Percentiles rank a stretch among this genome's conserved stretches.
Conservation (phyloP, 2,797 vertebrate species). For the Phataginus tricuspis region DNA sequence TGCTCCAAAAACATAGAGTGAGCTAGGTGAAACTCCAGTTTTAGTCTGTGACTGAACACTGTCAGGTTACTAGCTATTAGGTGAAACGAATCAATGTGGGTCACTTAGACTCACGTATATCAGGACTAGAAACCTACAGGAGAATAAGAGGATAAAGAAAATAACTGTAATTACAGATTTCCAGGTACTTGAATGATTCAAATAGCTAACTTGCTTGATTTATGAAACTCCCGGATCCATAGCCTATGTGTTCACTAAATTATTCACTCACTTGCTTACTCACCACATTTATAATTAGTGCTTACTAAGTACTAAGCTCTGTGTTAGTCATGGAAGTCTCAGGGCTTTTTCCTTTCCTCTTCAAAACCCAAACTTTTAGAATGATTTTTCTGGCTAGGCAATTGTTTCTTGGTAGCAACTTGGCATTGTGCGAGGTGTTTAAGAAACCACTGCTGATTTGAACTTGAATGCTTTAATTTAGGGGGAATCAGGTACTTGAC, state of each 20-base stretch:
- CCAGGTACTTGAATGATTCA: neutral
- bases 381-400: neutral
- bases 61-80: neutral
- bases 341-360: neutral
- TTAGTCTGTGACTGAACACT: too few species aligned
- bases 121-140: neutral
- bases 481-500: neutral
- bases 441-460: neutral
- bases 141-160: neutral
- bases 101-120: neutral
- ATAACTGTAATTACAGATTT: neutral
- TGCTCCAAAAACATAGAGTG: neutral
- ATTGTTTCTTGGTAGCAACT: neutral
- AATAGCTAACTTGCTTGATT: neutral
- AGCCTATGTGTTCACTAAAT: neutral
- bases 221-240: neutral
- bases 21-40: neutral
- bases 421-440: neutral
- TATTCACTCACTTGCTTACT: neutral
- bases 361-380: neutral
- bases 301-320: neutral
- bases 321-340: neutral
- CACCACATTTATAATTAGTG: neutral
- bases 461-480: conserved; percentile 8
- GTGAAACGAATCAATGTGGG: neutral